Percentiles rank a stretch among this genome's conserved stretches.
Evolutionary conservation across 1,140 invertebrate genomes (phyloP).

Genomic region (Doryteuthis pealeii): DNA sequence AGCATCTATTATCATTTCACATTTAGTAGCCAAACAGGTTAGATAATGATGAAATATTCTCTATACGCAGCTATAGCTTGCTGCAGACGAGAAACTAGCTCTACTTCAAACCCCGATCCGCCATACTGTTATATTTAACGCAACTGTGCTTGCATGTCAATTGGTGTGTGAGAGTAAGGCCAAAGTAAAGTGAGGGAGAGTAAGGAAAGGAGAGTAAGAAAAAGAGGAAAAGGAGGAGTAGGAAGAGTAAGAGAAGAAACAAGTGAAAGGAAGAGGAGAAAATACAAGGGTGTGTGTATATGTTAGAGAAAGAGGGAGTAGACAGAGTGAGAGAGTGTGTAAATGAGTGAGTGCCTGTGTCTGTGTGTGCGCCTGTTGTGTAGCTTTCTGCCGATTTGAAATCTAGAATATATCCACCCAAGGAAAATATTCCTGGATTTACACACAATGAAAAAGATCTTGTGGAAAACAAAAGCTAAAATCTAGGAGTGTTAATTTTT

Average conservation of each 20-base stretch:
- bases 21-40: background rate
- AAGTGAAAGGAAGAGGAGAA: background rate
- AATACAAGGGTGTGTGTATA: too few species aligned
- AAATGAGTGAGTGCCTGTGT: slow-evolving; percentile 2
- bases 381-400: background rate
- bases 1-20: slow-evolving; percentile 7
- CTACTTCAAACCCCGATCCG: background rate
- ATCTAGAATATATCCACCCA: background rate
- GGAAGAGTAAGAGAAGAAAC: background rate
- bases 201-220: background rate
- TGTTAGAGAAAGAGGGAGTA: background rate
- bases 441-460: background rate
- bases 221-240: background rate
- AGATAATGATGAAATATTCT: background rate
- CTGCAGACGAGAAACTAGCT: background rate
- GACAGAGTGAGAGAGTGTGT: background rate
- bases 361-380: background rate
- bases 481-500: background rate
- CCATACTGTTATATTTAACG: background rate
- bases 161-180: background rate
- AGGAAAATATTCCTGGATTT: slow-evolving; percentile 8
- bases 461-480: background rate
- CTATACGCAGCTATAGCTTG: slow-evolving; percentile 1
- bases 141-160: background rate
- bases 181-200: background rate